Base-by-base conservation (phyloP, 2,113 vertebrate genomes). In the Capricornis sumatraensis region DNA sequence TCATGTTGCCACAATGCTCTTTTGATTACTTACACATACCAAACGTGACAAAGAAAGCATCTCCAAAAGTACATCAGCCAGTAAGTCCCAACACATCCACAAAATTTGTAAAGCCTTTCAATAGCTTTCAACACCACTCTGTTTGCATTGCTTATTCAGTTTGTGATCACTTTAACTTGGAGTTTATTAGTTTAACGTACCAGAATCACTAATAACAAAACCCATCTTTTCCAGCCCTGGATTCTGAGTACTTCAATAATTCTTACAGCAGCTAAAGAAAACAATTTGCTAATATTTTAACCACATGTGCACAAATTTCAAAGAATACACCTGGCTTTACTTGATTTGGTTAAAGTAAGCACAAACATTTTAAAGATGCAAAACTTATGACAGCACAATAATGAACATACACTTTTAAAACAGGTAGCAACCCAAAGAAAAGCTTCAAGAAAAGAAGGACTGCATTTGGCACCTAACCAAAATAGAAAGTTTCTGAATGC, bases 41-140 rank as follows among this genome's bases (percentile, higher is more conserved):
- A 97, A 98, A 98, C 95, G 94, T 89, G 79, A 98, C 98, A 98
- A 97, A 97, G 95, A 98, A 98, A 98, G 98, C 98, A 98, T 97
- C 91, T 97, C 97, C 97, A 95, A 95, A 98, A 97, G 82, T 93
- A 95, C 84, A 52, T 97, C 97, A 98, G 98, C 96, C 97, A 97
- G 7, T 93, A 98, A 96, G 87, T 97, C 91, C 98, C 96, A 97
- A 97, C 53, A 97, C 64, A 98, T 94, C 84, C 97, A 97, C 95
- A 94, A 95, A 96, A 97, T 92, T 17, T 94, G 21, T 67, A 45
- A 2, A 67, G 95, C 82, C 92, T 93, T 97, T 81, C 83, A 58
- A 21, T 9, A 97, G 50, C 15, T 93, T 97, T 91, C 27, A 89
- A n/a, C 84, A 78, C 89, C 94, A 94, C 87, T 92, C 52, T 45